Base-by-base conservation (phyloP, 2,888 invertebrate genomes). In the Orchesellides sinensis region DNA sequence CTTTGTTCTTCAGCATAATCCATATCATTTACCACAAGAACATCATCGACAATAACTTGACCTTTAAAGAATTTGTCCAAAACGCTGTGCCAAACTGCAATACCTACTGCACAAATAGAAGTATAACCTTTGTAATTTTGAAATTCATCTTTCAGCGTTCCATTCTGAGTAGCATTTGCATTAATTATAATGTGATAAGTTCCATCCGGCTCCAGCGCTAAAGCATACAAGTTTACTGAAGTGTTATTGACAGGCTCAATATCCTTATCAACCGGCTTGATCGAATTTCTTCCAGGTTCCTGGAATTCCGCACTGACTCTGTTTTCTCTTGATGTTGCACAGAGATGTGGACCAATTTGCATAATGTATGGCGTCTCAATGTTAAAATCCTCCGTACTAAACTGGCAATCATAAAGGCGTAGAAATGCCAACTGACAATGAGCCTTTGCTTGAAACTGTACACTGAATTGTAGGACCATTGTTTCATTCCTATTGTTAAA, bases 1-100 rank as follows among this genome's bases (percentile, higher is more conserved):
- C 83, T 49, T 40, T 56, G 29, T 32, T 40, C 63, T 21, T 80
- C 70, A 0, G 75, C 83, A 70, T 70, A 80, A 2, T 21, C 54
- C 2, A 66, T 10, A 59, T 83, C 80, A 27, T 80, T 74, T 12
- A 75, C 63, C 0, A 83, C 35, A 21, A 83, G 65, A 17, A 83
- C 45, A 40, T 83, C 83, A 54, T 83, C 83, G 6, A 83, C 45
- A 27, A 83, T 75, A 3, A 80, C 80, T 35, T 83, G 83, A 12
- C 83, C 83, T 65, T 80, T 80, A 25, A 83, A 83, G 35, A 75
- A 83, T 27, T 83, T 83, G 27, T 83, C 83, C 19, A 83, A 25
- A 19, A 83, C 74, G 19, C 69, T 69, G 27, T 83, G 83, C 83
- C 83, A 83, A 8, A 80, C 75, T 3, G 27, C 23, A 0, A 83